Conservation (phyloP, 1,140 invertebrate genomes). For the Drosophila simulans region DNA sequence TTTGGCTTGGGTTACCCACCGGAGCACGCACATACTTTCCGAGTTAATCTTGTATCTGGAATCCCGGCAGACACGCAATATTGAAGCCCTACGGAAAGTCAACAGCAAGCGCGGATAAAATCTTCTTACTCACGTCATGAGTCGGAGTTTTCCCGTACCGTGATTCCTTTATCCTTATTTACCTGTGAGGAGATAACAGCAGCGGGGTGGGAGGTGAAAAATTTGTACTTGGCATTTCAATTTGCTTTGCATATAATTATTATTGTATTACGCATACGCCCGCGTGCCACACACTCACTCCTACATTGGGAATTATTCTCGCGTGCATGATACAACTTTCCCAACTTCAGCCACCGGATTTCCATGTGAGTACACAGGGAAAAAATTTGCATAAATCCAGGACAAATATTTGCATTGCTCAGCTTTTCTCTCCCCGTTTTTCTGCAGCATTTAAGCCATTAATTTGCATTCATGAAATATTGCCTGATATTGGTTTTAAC, state of each 20-base stretch:
- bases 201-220: slow-evolving; percentile 16
- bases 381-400: slow-evolving; percentile 73
- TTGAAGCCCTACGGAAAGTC: slow-evolving; percentile 66
- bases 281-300: not conserved
- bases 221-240: slow-evolving; percentile 55
- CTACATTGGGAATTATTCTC: slow-evolving; percentile 40
- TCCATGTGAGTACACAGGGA: slow-evolving; percentile 40
- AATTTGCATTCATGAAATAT: slow-evolving; percentile 62
- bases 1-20: slow-evolving; percentile 25
- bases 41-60: slow-evolving; percentile 43
- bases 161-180: slow-evolving; percentile 39
- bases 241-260: slow-evolving; percentile 61
- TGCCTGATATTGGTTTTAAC: slow-evolving; percentile 27
- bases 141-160: slow-evolving; percentile 33
- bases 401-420: slow-evolving; percentile 67
- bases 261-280: slow-evolving; percentile 50
- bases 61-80: slow-evolving; percentile 65
- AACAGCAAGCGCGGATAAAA: slow-evolving; percentile 29
- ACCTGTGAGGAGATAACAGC: slow-evolving; percentile 47
- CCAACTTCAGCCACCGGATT: slow-evolving; percentile 20
- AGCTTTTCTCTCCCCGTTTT: slow-evolving; percentile 6
- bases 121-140: slow-evolving; percentile 43
- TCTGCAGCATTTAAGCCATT: slow-evolving; percentile 35
- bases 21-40: slow-evolving; percentile 32
- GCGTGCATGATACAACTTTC: slow-evolving; percentile 43